phyloP scores from a whole-genome alignment of 2,113 vertebrate genomes.

The Ameiurus melas region DNA sequence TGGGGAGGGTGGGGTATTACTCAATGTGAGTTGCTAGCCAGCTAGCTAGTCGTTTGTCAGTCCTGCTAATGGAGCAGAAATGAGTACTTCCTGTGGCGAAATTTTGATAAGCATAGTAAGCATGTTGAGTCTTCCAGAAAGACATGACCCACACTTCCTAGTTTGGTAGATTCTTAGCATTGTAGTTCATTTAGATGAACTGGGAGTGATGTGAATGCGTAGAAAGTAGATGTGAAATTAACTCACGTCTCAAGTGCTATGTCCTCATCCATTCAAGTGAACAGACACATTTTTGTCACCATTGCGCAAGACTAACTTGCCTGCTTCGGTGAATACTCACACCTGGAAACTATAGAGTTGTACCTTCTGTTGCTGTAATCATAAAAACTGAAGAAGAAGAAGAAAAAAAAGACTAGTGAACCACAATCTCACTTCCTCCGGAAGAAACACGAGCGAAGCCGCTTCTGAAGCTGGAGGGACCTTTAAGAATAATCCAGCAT shows the following conservation, averaged over 20 bases:
- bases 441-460: no score
- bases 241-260: background rate
- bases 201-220: background rate
- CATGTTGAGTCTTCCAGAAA: background rate
- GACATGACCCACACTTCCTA: background rate
- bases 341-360: background rate
- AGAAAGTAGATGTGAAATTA: background rate
- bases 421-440: background rate
- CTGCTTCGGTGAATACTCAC: background rate
- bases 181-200: background rate
- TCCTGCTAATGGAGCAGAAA: background rate
- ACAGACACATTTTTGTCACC: background rate
- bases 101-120: background rate
- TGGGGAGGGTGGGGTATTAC: background rate
- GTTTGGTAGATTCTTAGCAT: background rate
- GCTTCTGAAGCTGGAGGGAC: conserved; percentile 48
- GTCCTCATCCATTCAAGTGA: background rate
- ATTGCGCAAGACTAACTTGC: background rate
- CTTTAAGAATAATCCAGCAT: conserved; percentile 55
- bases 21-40: background rate
- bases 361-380: background rate
- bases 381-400: background rate
- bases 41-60: background rate
- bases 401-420: background rate
- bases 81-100: background rate